phyloP scores from a whole-genome alignment of 2,888 invertebrate species.

The Drosophila subquinaria region DNA sequence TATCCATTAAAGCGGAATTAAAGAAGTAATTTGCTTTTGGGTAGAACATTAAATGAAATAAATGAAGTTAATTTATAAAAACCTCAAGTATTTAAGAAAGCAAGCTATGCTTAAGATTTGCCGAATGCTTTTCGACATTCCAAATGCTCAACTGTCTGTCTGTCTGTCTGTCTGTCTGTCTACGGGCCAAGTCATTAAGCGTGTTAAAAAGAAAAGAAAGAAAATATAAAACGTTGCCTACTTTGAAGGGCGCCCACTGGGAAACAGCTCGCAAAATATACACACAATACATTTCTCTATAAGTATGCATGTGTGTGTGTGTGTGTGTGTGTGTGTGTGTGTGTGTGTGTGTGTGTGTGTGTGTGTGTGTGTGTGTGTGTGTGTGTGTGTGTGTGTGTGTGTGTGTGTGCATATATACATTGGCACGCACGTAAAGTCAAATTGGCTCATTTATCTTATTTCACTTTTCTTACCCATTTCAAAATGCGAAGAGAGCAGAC shows the following conservation, averaged over 20 bases:
- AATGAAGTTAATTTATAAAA: neutral
- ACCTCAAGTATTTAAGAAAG: neutral
- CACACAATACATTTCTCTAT: neutral
- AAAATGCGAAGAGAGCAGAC: constrained; percentile 28
- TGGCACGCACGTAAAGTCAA: constrained; percentile 55
- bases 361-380: neutral
- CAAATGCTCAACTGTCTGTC: neutral
- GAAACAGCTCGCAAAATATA: constrained; percentile 15
- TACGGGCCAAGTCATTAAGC: constrained; percentile 19
- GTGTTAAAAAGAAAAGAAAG: neutral
- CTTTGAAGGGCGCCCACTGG: constrained; percentile 18
- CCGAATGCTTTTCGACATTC: neutral
- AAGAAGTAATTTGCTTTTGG: neutral
- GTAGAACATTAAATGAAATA: neutral
- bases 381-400: neutral
- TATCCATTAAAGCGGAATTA: too few relatives aligned
- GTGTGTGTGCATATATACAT: constrained; percentile 6
- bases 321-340: neutral
- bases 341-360: neutral
- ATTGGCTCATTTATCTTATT: constrained; percentile 74
- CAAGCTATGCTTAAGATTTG: neutral
- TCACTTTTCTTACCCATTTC: constrained; percentile 62
- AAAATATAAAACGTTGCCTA: constrained; percentile 28
- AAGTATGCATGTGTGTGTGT: neutral
- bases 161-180: neutral